Base-by-base conservation (phyloP, 2,113 vertebrate species). In the Rhadina sibilatrix region DNA sequence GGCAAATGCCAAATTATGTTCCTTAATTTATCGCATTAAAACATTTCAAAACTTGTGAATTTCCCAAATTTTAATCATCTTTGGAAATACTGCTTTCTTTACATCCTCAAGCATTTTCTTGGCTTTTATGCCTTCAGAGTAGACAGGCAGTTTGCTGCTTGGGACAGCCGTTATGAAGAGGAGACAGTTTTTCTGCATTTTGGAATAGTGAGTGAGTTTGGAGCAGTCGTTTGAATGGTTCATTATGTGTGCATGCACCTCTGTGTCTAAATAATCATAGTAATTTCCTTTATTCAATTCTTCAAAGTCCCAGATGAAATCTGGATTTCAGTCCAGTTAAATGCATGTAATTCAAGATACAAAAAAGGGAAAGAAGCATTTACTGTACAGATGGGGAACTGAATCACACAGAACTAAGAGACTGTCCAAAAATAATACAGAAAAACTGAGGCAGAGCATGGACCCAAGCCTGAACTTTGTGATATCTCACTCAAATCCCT, bases 361-460 rank as follows among this genome's bases (percentile, higher is more conserved):
- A 4, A 63, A 79, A 74, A 76, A 83, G 59, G 44, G 71, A 93
- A 76, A 92, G 75, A 33, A 82, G 49, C 60, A 60, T 86, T 94
- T 93, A 83, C 94, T 95, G 75, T 91, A 91, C 60, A 64, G 75
- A 61, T 42, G 35, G 42, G 38, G 64, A 92, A 64, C 77, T 61
- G 66, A 95, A 91, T 86, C 19, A 11, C 35, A 12, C 5, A 75
- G 70, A 90, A 60, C 56, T 75, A 69, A 87, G 76, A 86, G 47
- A 30, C 54, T 54, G 69, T 60, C 76, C 83, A 72, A 93, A 61
- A 83, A 87, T 81, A 92, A 96, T 89, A 94, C 46, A 80, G 42
- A 46, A 77, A 80, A 87, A 30, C 53, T 59, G 30, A 64, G 53
- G 63, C 61, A 93, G 72, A 84, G 31, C n/a, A 18, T n/a, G 56